These are phyloP conservation scores for Oncorhynchus clarkii DNA, from an alignment of 2,113 vertebrate species.

Conservation along the genomic window DNA sequence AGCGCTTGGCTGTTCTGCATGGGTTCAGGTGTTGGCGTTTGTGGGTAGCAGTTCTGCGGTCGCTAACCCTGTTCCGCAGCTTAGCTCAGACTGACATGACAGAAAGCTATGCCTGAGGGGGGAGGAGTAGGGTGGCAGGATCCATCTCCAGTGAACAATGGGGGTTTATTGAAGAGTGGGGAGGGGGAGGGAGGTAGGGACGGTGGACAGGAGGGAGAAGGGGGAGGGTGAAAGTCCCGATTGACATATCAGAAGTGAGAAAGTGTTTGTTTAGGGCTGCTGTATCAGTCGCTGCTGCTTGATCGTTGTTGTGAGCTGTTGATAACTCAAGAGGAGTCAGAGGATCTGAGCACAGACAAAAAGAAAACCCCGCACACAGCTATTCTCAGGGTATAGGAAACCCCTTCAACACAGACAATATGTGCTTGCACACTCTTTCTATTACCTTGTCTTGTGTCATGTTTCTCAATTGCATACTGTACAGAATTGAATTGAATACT, in stretches of 20 bases:
- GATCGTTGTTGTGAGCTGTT: constrained; percentile 11
- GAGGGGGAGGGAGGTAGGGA: background rate
- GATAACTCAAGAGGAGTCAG: background rate
- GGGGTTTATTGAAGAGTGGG: background rate
- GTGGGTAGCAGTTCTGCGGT: background rate
- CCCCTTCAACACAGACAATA: background rate
- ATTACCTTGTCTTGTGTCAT: background rate
- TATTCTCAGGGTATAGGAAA: background rate
- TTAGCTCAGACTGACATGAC: background rate
- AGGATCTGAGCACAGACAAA: background rate
- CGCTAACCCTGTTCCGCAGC: constrained; percentile 11
- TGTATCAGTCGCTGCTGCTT: constrained; percentile 23
- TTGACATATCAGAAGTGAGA: constrained; percentile 35
- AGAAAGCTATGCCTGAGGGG: background rate
- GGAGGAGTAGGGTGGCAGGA: background rate
- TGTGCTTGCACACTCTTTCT: background rate
- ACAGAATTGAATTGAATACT: no score
- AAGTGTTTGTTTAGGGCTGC: constrained; percentile 36
- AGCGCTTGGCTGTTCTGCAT: background rate
- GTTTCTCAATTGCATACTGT: no score
- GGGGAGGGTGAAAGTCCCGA: background rate
- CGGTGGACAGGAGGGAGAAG: background rate
- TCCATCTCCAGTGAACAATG: background rate
- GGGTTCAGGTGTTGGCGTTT: background rate
- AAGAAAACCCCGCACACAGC: background rate